phyloP scores from a whole-genome alignment of 2,888 invertebrate genomes.

The Limnephilus marmoratus region DNA sequence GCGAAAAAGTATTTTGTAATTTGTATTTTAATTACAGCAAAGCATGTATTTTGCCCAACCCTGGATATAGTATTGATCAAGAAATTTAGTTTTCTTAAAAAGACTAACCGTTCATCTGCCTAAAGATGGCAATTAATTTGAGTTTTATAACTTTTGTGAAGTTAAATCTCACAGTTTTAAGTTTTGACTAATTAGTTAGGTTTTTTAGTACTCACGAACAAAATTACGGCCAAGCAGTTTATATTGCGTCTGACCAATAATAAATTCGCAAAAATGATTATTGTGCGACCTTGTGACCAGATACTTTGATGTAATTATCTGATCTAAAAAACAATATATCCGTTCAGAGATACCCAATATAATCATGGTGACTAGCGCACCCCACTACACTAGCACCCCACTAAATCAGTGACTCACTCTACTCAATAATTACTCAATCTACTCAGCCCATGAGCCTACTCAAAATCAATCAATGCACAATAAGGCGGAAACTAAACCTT shows the following conservation, averaged over 20 bases:
- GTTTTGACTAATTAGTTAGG: too few relatives aligned
- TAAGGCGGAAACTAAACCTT: neutral
- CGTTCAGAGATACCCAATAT: neutral
- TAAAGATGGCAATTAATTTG: too few relatives aligned
- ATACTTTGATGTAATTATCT: neutral
- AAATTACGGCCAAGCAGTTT: neutral
- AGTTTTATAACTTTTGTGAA: too few relatives aligned
- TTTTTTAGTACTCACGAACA: too few relatives aligned
- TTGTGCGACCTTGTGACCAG: neutral
- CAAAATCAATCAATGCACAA: neutral
- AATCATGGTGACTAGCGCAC: neutral
- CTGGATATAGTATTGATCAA: too few relatives aligned
- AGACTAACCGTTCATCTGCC: too few relatives aligned
- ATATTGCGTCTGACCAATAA: neutral
- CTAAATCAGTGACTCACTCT: neutral
- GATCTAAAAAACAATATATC: neutral
- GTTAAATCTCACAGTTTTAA: too few relatives aligned
- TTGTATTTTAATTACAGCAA: too few relatives aligned
- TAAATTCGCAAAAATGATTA: neutral
- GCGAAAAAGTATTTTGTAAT: too few relatives aligned
- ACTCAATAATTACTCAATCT: neutral
- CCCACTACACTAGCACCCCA: neutral
- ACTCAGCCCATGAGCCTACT: neutral
- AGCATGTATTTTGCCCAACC: too few relatives aligned
- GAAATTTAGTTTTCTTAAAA: too few relatives aligned